phyloP scores from a whole-genome alignment of 2,888 invertebrate genomes.

The Glyphotaelius pellucidus region DNA sequence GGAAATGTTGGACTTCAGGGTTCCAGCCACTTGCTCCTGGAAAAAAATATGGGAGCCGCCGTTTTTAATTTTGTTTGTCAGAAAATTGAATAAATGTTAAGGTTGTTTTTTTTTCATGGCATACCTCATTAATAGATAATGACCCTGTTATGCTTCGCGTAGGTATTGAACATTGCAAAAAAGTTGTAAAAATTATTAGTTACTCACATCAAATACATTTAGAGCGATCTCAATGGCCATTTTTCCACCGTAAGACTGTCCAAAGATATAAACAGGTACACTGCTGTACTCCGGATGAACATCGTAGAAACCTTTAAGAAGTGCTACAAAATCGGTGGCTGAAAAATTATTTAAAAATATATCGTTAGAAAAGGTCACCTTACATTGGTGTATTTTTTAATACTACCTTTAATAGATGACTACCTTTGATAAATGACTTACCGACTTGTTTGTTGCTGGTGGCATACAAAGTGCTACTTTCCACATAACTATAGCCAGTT shows the following conservation, averaged over 20 bases:
- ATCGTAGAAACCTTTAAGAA: constrained; percentile 84
- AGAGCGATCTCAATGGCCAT: constrained; percentile 92
- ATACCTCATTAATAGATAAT: too few species aligned
- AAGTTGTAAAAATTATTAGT: too few species aligned
- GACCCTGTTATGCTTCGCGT: too few species aligned
- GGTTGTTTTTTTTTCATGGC: too few species aligned
- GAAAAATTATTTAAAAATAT: constrained; percentile 66
- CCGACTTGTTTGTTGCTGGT: constrained; percentile 74
- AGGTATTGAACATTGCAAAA: too few species aligned
- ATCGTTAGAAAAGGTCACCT: too few species aligned
- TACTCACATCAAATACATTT: constrained; percentile 76
- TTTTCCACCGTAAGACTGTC: constrained; percentile 95
- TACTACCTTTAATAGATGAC: too few species aligned
- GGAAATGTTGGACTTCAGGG: constrained; percentile 82
- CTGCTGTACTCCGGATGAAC: constrained; percentile 83
- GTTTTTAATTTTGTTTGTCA: too few species aligned
- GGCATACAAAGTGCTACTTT: constrained; percentile 71
- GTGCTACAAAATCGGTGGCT: constrained; percentile 86
- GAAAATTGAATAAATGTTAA: too few species aligned
- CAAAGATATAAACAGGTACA: constrained; percentile 89
- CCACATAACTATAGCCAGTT: constrained; percentile 90
- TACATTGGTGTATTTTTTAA: too few species aligned
- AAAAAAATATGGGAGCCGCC: constrained; percentile 24
- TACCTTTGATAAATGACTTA: constrained; percentile 68
- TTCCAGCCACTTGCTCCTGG: constrained; percentile 80